Evolutionary conservation across 1,140 invertebrate species (phyloP), one percentile per base, ranked within the genome.

Genomic region (Trichonephila clavipes): DNA sequence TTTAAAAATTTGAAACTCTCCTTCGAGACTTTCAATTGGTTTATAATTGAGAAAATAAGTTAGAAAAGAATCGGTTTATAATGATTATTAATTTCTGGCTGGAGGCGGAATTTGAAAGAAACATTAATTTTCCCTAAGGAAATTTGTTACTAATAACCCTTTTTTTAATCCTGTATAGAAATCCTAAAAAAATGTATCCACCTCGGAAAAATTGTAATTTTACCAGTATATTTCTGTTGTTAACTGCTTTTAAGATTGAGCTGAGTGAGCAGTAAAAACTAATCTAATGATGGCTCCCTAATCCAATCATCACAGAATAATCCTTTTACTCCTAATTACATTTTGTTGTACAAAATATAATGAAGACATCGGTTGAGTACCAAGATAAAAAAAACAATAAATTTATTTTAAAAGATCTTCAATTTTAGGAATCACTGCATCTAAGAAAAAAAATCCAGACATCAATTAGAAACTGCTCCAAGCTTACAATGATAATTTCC

Each of bases 321-420:
- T 77, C 72, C 28, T 18, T 40, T 77, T 77, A 77, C 34, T 77
- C 28, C 6, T 77, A 77, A 77, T 77, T 77, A 18, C 28, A 77
- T 40, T 77, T 77, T 40, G 24, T 19, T 77, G 18, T 77, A 77
- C 28, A 77, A 40, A 77, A 77, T 77, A 18, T 77, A 40, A 77
- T 77, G 72, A 77, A 77, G 28, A 64, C 4, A 40, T 6, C 28
- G 16, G 16, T 77, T 28, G 72, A 77, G 16, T 40, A 40, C 16
- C 34, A 40, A 34, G 28, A 28, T 77, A 77, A 18, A 34, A 72
- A 77, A 77, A 28, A 40, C 28, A 40, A 18, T 16, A 34, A 40
- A 77, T 77, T 40, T 77, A 77, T 77, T 77, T 77, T 77, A 77
- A 77, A 40, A 77, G 72, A 77, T 77, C 72, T 40, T 77, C 72